Base-by-base conservation (phyloP, 2,113 vertebrate species). In the Hippoglossus stenolepis region DNA sequence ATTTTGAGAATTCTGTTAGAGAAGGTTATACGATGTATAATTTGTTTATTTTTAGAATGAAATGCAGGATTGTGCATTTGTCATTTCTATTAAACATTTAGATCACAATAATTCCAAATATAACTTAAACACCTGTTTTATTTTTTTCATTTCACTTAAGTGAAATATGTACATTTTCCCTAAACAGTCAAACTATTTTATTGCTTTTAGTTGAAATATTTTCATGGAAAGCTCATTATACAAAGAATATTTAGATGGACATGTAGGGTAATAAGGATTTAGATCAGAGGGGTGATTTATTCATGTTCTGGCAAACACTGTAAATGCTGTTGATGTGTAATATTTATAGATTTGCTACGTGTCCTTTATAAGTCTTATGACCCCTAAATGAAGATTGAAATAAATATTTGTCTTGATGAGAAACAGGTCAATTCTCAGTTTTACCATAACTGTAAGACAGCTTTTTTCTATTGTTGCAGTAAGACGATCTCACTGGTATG, bases 31-130 rank as follows among this genome's bases (percentile, higher is more conserved):
- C 31, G 40, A 59, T 84, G 66, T 79, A 80, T 75, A 81, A 64
- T 70, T 64, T 69, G 67, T 70, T 85, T 85, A 86, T 85, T 85
- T 84, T 86, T 79, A 57, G 70, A 81, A 18, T 73, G n/a, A 72
- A 82, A 75, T 73, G 53, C 63, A 73, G 73, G 43, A 68, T 20
- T 63, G 14, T 75, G 31, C 51, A 28, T 76, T 24, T 49, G 43
- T 71, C 40, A 18, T 58, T 82, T 64, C 47, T 84, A 70, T 59
- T 51, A 80, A 81, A 72, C 35, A 47, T 73, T 57, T 83, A 69
- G 40, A 70, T 56, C 43, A 28, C 17, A 58, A 23, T 69, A 63
- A 77, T 58, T 76, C 51, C n/a, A 23, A 31, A 68, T 75, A 40
- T 66, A 60, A 77, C 20, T 64, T 31, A n/a, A 70, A 64, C 10